Base-by-base conservation (phyloP, 1,140 invertebrate genomes). In the Ceratosolen solmsi region DNA sequence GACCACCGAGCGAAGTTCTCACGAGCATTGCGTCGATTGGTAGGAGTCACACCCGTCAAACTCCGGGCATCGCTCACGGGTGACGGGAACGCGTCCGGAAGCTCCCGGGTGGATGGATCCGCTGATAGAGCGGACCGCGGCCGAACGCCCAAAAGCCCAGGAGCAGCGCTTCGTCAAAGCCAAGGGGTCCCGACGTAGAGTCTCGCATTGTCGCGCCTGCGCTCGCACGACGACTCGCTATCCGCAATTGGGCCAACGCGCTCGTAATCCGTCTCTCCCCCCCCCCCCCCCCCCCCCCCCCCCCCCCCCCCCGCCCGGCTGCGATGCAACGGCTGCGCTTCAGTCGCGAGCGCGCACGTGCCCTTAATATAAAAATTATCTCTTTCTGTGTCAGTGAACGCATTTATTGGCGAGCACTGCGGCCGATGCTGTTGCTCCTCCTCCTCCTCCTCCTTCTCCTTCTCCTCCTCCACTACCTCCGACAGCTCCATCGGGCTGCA, bases 341-440 rank as follows among this genome's bases (percentile, higher is more conserved):
- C 38, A 20, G 4, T 9, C 36, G 63, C 33, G 17, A 68, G 63
- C 38, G 68, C 33, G 38, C 78, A 76, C 73, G 73, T 82, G 63
- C 65, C 80, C 80, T 77, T 82, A 82, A 82, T 81, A 70, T 76
- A 76, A 82, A 82, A 82, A 82, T 82, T 76, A 60, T 77, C 60
- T 71, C 60, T 82, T 82, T 82, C 73, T 82, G 73, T 82, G 80
- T 82, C 80, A 82, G 58, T 75, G 79, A 75, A 75, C 79, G 60
- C 36, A 22, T 54, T 75, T 75, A 74, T 75, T 56, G 30, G 41
- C 58, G 56, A 76, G 36, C 49, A 27, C 33, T 46, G 46, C 27
- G 7, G 13, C 41, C n/a, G 30, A 2, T 68, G 20, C 33, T 68
- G 0, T 33, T 68, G 5, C 36, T 38, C 36, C 63, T 30, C 17